These are phyloP conservation scores for Dallia pectoralis DNA, from an alignment of 2,797 vertebrate species.

Conservation along the genomic window DNA sequence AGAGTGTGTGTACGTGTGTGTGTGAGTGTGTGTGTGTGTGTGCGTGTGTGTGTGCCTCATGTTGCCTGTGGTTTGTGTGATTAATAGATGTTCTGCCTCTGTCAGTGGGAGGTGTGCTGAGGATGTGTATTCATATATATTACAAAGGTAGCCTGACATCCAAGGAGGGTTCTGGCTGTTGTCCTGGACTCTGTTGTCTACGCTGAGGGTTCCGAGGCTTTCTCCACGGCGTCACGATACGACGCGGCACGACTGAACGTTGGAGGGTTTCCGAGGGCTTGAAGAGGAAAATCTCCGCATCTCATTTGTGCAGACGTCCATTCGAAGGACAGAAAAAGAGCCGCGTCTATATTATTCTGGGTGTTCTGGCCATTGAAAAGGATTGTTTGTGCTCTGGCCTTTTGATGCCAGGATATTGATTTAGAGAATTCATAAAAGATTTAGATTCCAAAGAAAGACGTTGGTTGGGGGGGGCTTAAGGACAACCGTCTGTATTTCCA, in stretches of 20 bases:
- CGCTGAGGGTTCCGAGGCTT: conserved; percentile 61
- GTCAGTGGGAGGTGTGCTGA: not conserved
- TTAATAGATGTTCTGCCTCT: too few species aligned
- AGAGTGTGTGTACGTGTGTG: conserved; percentile 36
- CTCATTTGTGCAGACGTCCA: conserved; percentile 16
- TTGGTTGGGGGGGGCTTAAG: not conserved
- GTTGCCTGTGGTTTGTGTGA: conserved; percentile 30
- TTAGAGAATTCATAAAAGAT: conserved; percentile 33
- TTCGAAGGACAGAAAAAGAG: conserved; percentile 52
- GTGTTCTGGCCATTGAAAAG: conserved; percentile 48
- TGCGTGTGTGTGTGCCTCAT: conserved; percentile 19
- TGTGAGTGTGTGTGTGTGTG: conserved; percentile 27
- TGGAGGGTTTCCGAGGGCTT: conserved; percentile 69
- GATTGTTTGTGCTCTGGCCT: conserved; percentile 55
- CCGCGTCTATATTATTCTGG: conserved; percentile 65
- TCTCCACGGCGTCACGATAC: conserved; percentile 66
- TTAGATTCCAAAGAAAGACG: not conserved
- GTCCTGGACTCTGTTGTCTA: conserved; percentile 17
- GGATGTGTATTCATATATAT: not conserved
- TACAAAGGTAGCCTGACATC: not conserved
- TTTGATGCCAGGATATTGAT: conserved; percentile 58
- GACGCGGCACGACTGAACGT: conserved; percentile 71
- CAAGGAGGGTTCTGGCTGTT: not conserved
- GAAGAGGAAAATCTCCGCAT: conserved; percentile 65
- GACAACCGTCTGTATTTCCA: not conserved